phyloP scores from a whole-genome alignment of 2,888 invertebrate genomes.

The Sinelater perroti region DNA sequence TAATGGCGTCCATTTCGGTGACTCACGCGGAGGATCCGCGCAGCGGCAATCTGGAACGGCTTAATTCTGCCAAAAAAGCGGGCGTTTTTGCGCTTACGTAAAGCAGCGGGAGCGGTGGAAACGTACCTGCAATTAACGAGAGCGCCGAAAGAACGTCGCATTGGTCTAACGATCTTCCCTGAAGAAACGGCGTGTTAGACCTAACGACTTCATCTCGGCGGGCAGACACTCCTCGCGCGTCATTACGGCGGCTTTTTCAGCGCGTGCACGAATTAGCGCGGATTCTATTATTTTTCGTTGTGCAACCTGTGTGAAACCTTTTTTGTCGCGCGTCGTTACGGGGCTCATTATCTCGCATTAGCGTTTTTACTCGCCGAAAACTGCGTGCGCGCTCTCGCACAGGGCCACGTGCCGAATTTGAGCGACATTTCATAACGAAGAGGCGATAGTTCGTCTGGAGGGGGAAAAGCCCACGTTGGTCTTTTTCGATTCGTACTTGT shows the following conservation, averaged over 20 bases:
- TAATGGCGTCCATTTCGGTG: not conserved
- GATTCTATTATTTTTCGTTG: constrained; percentile 32
- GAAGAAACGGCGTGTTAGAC: constrained; percentile 15
- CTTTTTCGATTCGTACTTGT: no score
- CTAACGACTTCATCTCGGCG: constrained; percentile 31
- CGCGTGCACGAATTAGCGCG: constrained; percentile 28
- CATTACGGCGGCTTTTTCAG: constrained; percentile 23
- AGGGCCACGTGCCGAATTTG: constrained; percentile 12
- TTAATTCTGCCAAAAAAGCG: constrained; percentile 2
- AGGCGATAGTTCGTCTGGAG: no score
- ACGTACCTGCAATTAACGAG: constrained; percentile 1
- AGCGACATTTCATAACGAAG: no score
- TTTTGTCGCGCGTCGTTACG: constrained; percentile 26
- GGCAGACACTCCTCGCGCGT: constrained; percentile 24
- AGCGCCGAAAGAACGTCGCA: not conserved
- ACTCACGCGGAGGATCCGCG: no score
- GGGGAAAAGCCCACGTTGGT: no score
- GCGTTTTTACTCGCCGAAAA: constrained; percentile 16
- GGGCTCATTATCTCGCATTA: constrained; percentile 21
- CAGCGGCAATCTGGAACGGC: constrained; percentile 3
- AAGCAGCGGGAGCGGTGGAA: constrained; percentile 1
- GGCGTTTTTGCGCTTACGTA: not conserved
- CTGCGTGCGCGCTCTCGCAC: constrained; percentile 8
- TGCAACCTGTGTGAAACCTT: constrained; percentile 29
- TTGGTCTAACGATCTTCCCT: constrained; percentile 14